These are phyloP conservation scores for Mobula birostris DNA, from an alignment of 2,113 vertebrate genomes.

Conservation along the genomic window DNA sequence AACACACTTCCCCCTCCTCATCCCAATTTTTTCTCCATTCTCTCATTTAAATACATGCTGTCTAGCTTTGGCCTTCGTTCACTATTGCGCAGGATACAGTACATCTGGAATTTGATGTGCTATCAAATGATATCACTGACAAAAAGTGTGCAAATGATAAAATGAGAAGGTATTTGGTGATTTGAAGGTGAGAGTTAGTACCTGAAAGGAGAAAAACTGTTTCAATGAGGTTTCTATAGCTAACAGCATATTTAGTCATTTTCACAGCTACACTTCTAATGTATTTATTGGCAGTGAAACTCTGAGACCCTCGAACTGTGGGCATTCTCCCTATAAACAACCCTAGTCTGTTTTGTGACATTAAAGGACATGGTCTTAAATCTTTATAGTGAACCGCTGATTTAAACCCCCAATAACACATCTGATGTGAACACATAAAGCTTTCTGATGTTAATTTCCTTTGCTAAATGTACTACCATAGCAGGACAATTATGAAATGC, in stretches of 20 bases:
- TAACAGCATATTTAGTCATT: background rate
- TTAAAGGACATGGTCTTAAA: background rate
- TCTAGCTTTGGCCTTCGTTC: no score
- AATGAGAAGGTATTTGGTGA: no score
- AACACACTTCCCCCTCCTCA: no score
- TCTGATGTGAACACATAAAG: background rate
- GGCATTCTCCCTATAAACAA: background rate
- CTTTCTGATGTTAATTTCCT: background rate
- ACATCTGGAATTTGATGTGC: no score
- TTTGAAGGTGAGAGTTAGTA: no score
- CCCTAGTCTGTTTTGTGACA: background rate
- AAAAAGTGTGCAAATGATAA: no score
- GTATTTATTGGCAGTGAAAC: background rate
- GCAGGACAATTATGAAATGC: background rate
- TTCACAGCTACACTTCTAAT: background rate
- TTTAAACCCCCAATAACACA: background rate
- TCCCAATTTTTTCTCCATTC: background rate
- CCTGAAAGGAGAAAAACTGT: no score
- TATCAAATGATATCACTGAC: no score
- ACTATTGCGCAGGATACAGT: no score
- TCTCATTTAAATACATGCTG: background rate
- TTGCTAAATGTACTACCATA: background rate
- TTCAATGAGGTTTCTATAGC: background rate
- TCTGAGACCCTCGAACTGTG: background rate
- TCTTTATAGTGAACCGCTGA: background rate